These are phyloP conservation scores for Athripsodes cinereus DNA, from an alignment of 2,888 invertebrate genomes.

Conservation along the genomic window DNA sequence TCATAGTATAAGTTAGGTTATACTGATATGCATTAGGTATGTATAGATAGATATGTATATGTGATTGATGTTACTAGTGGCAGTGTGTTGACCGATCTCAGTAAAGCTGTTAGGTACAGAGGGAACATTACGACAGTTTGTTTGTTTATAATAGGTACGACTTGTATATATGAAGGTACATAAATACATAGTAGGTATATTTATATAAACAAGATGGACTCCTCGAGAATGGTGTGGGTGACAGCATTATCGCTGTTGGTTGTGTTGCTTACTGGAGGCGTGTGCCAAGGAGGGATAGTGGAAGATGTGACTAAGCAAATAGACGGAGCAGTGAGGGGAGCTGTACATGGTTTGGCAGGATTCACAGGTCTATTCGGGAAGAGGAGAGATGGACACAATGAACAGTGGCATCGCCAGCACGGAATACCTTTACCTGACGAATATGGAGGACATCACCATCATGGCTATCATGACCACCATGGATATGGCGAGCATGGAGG, in stretches of 20 bases:
- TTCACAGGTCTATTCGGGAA: neutral
- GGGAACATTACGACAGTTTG: too few species aligned
- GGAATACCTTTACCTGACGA: neutral
- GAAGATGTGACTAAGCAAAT: constrained; percentile 17
- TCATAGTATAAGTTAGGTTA: too few species aligned
- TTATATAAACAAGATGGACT: too few species aligned
- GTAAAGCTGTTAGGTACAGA: too few species aligned
- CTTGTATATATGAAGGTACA: too few species aligned
- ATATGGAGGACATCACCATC: constrained; percentile 3
- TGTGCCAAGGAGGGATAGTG: constrained; percentile 15
- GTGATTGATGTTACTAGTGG: too few species aligned
- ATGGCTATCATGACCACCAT: neutral
- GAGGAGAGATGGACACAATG: neutral
- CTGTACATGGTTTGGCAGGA: constrained; percentile 6
- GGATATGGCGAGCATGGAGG: constrained; percentile 3
- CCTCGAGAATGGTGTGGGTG: too few species aligned
- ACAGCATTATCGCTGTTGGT: neutral
- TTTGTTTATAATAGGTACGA: too few species aligned
- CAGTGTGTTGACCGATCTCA: too few species aligned
- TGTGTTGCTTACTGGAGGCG: neutral
- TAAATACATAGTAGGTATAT: too few species aligned
- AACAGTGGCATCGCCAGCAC: neutral
- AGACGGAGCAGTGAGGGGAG: constrained; percentile 13
- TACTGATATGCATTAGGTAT: too few species aligned
- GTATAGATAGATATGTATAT: too few species aligned